Percentiles rank a stretch among this genome's conserved stretches.
Evolutionary conservation across 1,140 invertebrate species (phyloP).

Genomic region (Belonocnema kinseyi): DNA sequence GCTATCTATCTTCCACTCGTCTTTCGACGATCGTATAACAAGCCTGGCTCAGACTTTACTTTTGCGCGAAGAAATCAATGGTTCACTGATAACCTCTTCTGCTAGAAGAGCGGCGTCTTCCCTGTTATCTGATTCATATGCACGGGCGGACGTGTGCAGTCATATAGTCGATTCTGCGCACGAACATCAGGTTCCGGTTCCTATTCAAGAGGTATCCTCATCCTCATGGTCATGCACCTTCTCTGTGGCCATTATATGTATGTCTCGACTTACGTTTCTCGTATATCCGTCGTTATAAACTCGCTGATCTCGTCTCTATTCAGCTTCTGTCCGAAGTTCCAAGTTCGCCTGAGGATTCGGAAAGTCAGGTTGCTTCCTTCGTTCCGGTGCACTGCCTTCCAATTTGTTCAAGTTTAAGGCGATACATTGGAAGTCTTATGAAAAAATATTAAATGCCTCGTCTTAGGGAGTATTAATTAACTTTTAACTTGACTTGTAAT

Average conservation of each 20-base stretch:
- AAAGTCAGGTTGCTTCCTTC: too few relatives aligned
- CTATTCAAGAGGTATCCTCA: slow-evolving; percentile 60
- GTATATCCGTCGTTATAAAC: background rate
- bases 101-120: slow-evolving; percentile 29
- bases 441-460: too few relatives aligned
- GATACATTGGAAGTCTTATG: too few relatives aligned
- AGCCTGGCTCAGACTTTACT: slow-evolving; percentile 4
- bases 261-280: slow-evolving; percentile 12
- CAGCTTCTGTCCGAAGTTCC: background rate
- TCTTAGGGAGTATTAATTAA: too few relatives aligned
- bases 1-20: background rate
- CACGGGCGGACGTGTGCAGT: slow-evolving; percentile 57
- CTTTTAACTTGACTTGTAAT: too few relatives aligned
- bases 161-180: slow-evolving; percentile 66
- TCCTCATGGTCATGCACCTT: slow-evolving; percentile 42
- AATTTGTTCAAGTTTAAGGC: too few relatives aligned
- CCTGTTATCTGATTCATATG: slow-evolving; percentile 60
- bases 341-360: too few relatives aligned
- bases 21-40: slow-evolving; percentile 23
- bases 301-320: slow-evolving; percentile 2
- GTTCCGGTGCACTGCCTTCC: too few relatives aligned
- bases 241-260: background rate
- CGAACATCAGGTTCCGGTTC: slow-evolving; percentile 68
- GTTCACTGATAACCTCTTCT: slow-evolving; percentile 32
- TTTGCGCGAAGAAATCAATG: slow-evolving; percentile 36